phyloP scores from a whole-genome alignment of 2,113 vertebrate species.

The Callopanchax toddi region DNA sequence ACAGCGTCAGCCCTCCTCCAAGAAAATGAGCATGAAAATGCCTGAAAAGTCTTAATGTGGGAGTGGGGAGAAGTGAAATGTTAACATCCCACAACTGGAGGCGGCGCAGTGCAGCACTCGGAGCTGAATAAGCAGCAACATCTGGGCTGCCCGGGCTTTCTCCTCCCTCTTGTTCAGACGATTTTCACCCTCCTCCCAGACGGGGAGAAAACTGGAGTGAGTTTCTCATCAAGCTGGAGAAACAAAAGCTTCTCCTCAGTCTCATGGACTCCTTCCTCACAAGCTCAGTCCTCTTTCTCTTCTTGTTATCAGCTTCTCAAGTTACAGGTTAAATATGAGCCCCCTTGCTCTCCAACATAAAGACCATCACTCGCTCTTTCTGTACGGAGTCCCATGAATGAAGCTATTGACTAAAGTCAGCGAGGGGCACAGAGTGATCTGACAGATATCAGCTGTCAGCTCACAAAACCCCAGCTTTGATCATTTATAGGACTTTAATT shows the following conservation, averaged over 20 bases:
- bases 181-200: conserved; percentile 59
- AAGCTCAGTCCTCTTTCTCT: conserved; percentile 53
- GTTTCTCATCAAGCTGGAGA: too few species aligned
- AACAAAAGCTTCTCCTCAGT: too few species aligned
- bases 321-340: conserved; percentile 81
- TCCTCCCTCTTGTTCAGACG: conserved; percentile 65
- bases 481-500: too few species aligned
- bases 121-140: conserved; percentile 70
- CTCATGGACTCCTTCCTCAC: conserved; percentile 37
- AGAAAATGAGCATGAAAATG: conserved; percentile 66
- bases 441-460: too few species aligned
- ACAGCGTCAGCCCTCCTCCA: conserved; percentile 51
- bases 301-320: conserved; percentile 79
- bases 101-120: conserved; percentile 70
- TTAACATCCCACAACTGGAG: conserved; percentile 70
- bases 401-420: conserved; percentile 53
- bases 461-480: too few species aligned
- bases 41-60: conserved; percentile 62
- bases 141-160: conserved; percentile 54
- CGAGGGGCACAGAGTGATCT: too few species aligned
- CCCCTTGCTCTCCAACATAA: conserved; percentile 17
- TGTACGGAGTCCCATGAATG: conserved; percentile 50
- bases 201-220: too few species aligned
- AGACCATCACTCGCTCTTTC: conserved; percentile 7
- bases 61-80: conserved; percentile 54